Evolutionary conservation across 2,113 vertebrate species (phyloP).

Genomic region (Ceratotherium simum): DNA sequence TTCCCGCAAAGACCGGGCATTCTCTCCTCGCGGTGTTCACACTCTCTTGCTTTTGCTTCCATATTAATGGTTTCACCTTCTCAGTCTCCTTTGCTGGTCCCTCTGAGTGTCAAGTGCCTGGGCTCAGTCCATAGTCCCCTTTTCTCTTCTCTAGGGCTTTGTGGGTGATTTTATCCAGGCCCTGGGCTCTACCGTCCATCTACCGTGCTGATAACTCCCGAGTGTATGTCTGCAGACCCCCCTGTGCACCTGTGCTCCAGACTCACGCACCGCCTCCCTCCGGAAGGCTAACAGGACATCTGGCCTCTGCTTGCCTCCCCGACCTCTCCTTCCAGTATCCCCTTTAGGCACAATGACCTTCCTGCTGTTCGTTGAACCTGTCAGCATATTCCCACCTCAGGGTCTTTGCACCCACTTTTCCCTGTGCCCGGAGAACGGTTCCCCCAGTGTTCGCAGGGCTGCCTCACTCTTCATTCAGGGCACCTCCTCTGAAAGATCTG

Average conservation of each 20-base stretch:
- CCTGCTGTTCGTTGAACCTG: neutral
- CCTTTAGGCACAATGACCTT: neutral
- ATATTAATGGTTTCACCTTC: neutral
- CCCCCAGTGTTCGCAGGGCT: neutral
- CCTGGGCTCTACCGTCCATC: neutral
- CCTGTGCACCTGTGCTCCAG: too few relatives aligned
- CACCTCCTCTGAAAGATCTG: neutral
- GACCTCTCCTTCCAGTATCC: neutral
- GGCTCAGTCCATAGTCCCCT: neutral
- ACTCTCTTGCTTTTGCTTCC: neutral
- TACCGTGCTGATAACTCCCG: neutral
- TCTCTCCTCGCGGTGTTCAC: neutral
- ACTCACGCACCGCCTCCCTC: neutral
- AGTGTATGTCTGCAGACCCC: neutral
- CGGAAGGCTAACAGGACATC: neutral
- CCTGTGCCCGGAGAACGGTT: neutral
- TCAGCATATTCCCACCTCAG: neutral
- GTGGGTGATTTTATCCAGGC: neutral
- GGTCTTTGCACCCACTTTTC: neutral
- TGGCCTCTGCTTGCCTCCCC: neutral
- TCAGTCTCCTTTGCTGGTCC: neutral
- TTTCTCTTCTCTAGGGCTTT: neutral
- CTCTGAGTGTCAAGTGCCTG: neutral
- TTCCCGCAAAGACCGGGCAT: neutral
- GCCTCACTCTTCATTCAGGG: neutral